Percentiles rank a stretch among this genome's conserved stretches.
Evolutionary conservation across 2,113 vertebrate genomes (phyloP).

Genomic region (Aspiorhynchus laticeps): DNA sequence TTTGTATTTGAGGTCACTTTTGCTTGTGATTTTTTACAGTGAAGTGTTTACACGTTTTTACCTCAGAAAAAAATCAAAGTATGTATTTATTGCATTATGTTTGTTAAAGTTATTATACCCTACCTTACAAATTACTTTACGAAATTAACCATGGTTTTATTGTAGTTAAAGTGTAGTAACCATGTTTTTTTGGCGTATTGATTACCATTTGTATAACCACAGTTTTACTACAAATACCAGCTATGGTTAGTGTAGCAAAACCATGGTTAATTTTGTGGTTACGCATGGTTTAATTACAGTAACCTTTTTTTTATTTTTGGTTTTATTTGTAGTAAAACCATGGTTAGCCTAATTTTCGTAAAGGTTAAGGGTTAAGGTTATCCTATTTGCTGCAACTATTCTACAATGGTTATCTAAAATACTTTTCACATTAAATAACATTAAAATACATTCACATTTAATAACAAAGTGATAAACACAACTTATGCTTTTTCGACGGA

Average conservation of each 20-base stretch:
- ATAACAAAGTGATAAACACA: not conserved
- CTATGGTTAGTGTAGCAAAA: too few species aligned
- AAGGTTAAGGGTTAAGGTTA: not conserved
- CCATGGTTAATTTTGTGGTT: too few species aligned
- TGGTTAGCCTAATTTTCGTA: too few species aligned
- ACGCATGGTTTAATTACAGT: too few species aligned
- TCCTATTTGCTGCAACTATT: not conserved
- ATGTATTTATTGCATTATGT: slow-evolving; percentile 30
- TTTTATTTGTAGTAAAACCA: too few species aligned
- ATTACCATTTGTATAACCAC: too few species aligned
- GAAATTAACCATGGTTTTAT: not conserved
- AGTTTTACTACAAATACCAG: too few species aligned
- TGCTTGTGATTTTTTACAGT: slow-evolving; percentile 50
- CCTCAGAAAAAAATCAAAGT: slow-evolving; percentile 62
- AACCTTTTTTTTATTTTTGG: too few species aligned
- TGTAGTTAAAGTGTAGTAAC: too few species aligned
- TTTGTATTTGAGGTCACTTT: slow-evolving; percentile 37
- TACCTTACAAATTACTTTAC: not conserved
- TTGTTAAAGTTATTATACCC: not conserved
- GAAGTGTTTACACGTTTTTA: slow-evolving; percentile 76
- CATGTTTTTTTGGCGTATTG: too few species aligned
- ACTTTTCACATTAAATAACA: not conserved
- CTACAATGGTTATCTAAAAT: not conserved
- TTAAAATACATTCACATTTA: too few species aligned
- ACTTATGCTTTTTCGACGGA: not conserved